Evolutionary conservation across 2,113 vertebrate genomes (phyloP).

Genomic region (Phasianus colchicus): DNA sequence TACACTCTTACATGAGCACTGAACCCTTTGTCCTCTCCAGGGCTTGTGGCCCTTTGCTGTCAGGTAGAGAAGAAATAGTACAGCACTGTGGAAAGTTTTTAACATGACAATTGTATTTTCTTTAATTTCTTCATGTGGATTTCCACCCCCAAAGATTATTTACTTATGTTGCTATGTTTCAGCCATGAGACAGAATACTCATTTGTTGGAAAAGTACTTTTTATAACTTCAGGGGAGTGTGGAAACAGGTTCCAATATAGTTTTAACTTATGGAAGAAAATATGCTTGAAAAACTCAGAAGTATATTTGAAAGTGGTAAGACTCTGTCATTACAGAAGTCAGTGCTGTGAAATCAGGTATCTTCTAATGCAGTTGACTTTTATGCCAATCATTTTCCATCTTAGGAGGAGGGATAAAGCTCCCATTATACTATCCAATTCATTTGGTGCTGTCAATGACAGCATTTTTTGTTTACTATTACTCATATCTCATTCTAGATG

Average conservation of each 20-base stretch:
- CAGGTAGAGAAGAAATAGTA: not conserved
- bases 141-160: not conserved
- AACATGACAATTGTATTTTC: not conserved
- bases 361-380: not conserved
- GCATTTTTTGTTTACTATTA: not conserved
- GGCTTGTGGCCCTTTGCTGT: not conserved
- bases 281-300: not conserved
- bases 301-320: not conserved
- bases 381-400: not conserved
- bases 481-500: not conserved
- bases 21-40: not conserved
- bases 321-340: not conserved
- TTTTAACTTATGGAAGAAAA: not conserved
- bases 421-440: not conserved
- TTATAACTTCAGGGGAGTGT: not conserved
- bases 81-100: not conserved
- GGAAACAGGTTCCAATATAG: not conserved
- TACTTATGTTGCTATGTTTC: not conserved
- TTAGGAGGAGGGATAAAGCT: not conserved
- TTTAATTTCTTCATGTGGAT: not conserved
- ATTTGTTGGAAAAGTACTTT: not conserved
- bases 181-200: not conserved
- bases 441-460: not conserved
- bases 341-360: not conserved
- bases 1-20: not conserved